These are phyloP conservation scores for Eilema sororculum DNA, from an alignment of 2,888 invertebrate species.

Conservation along the genomic window DNA sequence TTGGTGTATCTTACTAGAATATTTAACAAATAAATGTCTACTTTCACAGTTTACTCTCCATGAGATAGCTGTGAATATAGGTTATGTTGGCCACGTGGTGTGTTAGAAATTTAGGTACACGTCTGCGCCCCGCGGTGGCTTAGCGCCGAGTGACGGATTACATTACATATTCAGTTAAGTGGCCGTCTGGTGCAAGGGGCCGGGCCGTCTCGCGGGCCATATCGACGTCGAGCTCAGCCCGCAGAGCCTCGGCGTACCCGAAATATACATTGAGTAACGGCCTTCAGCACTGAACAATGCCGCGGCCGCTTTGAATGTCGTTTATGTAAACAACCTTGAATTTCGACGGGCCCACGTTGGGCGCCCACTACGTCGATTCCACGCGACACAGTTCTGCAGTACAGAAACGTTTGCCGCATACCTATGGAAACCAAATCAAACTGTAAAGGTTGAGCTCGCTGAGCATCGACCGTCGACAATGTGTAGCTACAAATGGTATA, in stretches of 20 bases:
- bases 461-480: conserved; percentile 8
- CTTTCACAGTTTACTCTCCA: not conserved
- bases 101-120: conserved; percentile 18
- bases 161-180: conserved; percentile 54
- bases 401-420: conserved; percentile 13
- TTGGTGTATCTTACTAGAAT: conserved; percentile 5
- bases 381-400: conserved; percentile 7
- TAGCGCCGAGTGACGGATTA: conserved; percentile 61
- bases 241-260: conserved; percentile 51
- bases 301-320: conserved; percentile 57
- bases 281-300: conserved; percentile 62
- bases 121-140: conserved; percentile 44
- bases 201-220: conserved; percentile 53
- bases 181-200: conserved; percentile 44
- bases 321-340: conserved; percentile 54
- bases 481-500: not conserved
- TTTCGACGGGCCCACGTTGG: conserved; percentile 43
- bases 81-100: conserved; percentile 20
- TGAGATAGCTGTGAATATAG: not conserved
- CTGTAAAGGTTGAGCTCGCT: conserved; percentile 6
- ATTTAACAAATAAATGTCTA: conserved; percentile 16
- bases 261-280: conserved; percentile 54
- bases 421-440: conserved; percentile 2
- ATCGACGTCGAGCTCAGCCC: conserved; percentile 53
- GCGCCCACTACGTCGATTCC: conserved; percentile 36